Evolutionary conservation across 2,797 vertebrate species (phyloP), one percentile per base, ranked within the genome.

Genomic region (Tangara arthus): DNA sequence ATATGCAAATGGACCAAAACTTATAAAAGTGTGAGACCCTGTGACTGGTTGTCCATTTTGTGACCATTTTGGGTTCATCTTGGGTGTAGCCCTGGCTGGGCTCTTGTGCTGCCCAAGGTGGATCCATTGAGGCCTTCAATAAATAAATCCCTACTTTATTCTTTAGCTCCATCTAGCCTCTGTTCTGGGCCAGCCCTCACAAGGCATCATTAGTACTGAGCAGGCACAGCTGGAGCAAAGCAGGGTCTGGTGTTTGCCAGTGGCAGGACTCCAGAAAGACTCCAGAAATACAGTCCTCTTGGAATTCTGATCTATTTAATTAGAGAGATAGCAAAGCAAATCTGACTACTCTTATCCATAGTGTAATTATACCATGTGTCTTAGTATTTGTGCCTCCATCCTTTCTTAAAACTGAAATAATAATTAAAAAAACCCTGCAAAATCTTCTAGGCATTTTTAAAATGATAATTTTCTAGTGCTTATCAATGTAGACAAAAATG

Each of bases 191-290:
- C 35, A 60, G 35, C 57, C 18, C 37, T 15, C 57, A 20, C 18
- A 60, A 60, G 57, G 18, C 57, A 39, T 28, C 35, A 39, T 60
- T 39, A 49, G 71, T 56, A 75, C 68, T 82, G 82, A 95, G 94
- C 73, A 94, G 78, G 93, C 96, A 96, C 93, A 95, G 95, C 93
- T 97, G 95, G 89, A 95, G 81, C 86, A 93, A 88, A 87, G 91
- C 90, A 87, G 91, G 42, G 49, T 24, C 68, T 78, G 5, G 37
- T 44, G 49, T 78, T 90, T 87, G 59, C 46, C 59, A 46, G 8
- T 37, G 70, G 39, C 77, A 83, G 49, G 23, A 18, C 59, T 85
- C 64, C 85, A 94, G 76, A 76, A 79, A 47, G 23, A 18, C 59
- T 85, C 64, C 85, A 94, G 76, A 76, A 79, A 47, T 15, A 15